Evolutionary conservation across 2,797 vertebrate species (phyloP), one percentile per base, ranked within the genome.

Genomic region (Sciurus vulgaris): DNA sequence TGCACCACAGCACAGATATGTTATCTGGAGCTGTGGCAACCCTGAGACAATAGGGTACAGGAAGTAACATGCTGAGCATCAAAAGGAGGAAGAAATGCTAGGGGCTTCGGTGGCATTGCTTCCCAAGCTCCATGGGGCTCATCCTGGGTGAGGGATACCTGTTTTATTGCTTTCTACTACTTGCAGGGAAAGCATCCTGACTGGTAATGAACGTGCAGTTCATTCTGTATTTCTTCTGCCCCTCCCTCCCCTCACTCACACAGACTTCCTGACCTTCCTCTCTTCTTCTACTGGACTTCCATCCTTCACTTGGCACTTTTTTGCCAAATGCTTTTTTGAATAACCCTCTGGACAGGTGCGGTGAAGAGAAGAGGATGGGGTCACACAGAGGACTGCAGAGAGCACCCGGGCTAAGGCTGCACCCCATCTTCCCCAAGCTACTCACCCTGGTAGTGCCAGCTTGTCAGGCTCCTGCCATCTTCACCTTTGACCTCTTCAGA

Each of bases 381-480:
- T 7, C 11, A 3, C 0, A 2, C 3, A 10, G 4, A 30, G 8
- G 4, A 3, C 9, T 0, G 5, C 0, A 12, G 2, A 30, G 2
- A 24, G 41, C 2, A 0, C 2, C n/a, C 59, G 26, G 51, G 14
- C n/a, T 33, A 20, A 24, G 20, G 28, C 38, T 47, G 14, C 7
- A 26, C 3, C 18, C 51, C 15, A 44, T 12, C 35, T 35, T 20
- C 22, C 33, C 38, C 35, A 6, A 15, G 26, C 10, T 3, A 33
- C 70, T 41, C 28, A 20, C 1, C 26, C 56, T 6, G 22, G 65
- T 28, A 35, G 18, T 30, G 2, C 5, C 15, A 44, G 44, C 44
- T 63, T 28, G 0, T 12, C 10, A 41, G 33, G 17, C 44, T 49
- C 24, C 56, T 8, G 3, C 7, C 11, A 8, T 18, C 20, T 47